Percentiles rank a stretch among this genome's conserved stretches.
These are phyloP conservation scores for Ptilodon capucinus DNA, from an alignment of 2,888 invertebrate genomes.

Conservation along the genomic window DNA sequence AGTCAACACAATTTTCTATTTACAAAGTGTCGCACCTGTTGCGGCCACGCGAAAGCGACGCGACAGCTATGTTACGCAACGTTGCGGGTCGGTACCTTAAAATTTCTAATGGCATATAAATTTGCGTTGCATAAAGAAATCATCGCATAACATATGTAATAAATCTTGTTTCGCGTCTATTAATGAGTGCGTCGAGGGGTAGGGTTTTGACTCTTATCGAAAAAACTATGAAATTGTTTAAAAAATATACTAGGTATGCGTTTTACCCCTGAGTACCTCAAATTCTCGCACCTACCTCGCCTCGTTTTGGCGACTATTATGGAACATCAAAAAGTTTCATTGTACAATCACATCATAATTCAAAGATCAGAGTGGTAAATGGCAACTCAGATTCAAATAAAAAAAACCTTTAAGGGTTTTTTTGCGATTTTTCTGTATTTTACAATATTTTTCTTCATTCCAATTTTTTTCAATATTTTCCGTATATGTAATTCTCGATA, in stretches of 20 bases:
- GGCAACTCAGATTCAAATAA: too few relatives aligned
- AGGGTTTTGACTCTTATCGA: background rate
- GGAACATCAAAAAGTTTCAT: background rate
- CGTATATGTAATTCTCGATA: too few relatives aligned
- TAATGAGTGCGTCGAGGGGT: constrained; percentile 27
- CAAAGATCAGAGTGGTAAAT: too few relatives aligned
- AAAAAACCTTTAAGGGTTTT: too few relatives aligned
- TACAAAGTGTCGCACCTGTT: constrained; percentile 36
- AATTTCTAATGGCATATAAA: constrained; percentile 48
- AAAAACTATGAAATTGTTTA: background rate
- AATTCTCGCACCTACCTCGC: too few relatives aligned
- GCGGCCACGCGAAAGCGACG: constrained; percentile 38
- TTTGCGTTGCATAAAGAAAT: constrained; percentile 48
- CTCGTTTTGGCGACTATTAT: background rate
- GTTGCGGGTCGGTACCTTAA: constrained; percentile 36
- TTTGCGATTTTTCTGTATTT: too few relatives aligned
- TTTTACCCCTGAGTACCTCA: too few relatives aligned
- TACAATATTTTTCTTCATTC: too few relatives aligned
- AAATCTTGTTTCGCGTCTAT: constrained; percentile 33
- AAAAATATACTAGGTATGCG: too few relatives aligned
- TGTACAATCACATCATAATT: background rate
- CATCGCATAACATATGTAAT: constrained; percentile 33
- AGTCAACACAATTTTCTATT: constrained; percentile 21
- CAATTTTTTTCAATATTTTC: too few relatives aligned
- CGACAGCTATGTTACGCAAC: constrained; percentile 39